Base-by-base conservation (phyloP, 2,797 vertebrate genomes). In the Heteromormyrus szaboi region DNA sequence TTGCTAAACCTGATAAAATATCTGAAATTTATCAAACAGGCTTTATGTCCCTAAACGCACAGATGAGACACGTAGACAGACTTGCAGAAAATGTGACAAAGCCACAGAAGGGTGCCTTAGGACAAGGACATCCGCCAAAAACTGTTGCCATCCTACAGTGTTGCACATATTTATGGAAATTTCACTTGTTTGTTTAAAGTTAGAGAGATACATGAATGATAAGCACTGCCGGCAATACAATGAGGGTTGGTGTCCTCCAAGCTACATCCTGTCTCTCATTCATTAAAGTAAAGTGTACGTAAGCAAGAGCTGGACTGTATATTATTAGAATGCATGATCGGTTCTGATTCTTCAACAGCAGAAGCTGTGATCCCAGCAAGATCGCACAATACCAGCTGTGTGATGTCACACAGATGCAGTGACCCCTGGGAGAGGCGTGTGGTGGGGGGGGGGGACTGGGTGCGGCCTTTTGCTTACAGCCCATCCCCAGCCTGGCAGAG, bases 391-490 rank as follows among this genome's bases (percentile, higher is more conserved):
- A 2, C 56, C 41, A 53, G 56, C n/a, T 56, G 1, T 76, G 48
- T 86, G 84, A 72, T 76, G 84, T 54, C 62, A 86, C 29, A 76
- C 44, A 17, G 88, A 25, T 4, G 37, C 62, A 62, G 51, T 72
- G 48, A 37, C 22, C 17, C 54, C 41, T 48, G 81, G 41, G n/a
- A 88, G 53, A 37, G 19, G 6, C 14, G 3, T 14, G 25, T 4
- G 25, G 56, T 3, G 56, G 22, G 88, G 50, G 48, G 48, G n/a
- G 29, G 84, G 86, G 11, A 17, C 7, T 72, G 54, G 86, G 51
- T 53, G 50, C 44, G 54, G 79, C 59, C 87, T 87, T 54, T 59
- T 68, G 83, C 72, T 14, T 81, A 41, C 81, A 89, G 53, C 25
- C 22, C 53, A 33, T 29, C 51, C 29, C 33, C 12, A 56, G 14